phyloP scores from a whole-genome alignment of 2,113 vertebrate species.

The Procavia capensis region DNA sequence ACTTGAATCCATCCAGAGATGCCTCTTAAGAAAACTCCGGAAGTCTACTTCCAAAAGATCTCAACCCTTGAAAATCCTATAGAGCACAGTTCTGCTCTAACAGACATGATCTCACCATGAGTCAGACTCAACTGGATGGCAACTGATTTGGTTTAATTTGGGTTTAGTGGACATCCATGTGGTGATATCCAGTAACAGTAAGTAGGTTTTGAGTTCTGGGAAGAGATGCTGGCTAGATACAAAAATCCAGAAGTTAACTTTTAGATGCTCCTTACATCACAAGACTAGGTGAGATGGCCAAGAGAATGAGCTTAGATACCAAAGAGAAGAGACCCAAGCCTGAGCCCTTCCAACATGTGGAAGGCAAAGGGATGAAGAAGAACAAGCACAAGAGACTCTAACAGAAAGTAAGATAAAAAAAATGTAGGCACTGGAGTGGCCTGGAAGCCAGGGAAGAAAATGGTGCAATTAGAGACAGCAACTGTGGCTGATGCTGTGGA shows the following conservation, averaged over 20 bases:
- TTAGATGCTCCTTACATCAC: not conserved
- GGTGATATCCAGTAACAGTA: not conserved
- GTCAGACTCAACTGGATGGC: not conserved
- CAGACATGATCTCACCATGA: not conserved
- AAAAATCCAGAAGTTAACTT: not conserved
- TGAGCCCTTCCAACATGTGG: not conserved
- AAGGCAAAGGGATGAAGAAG: not conserved
- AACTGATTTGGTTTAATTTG: not conserved
- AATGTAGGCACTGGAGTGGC: not conserved
- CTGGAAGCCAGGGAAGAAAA: not conserved
- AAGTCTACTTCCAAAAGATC: not conserved
- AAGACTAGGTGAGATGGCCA: not conserved
- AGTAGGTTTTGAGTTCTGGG: not conserved
- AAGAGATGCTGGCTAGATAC: not conserved
- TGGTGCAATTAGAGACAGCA: not conserved
- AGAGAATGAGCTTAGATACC: not conserved
- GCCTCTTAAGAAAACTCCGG: not conserved
- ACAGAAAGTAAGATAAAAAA: not conserved
- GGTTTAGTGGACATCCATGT: accelerated
- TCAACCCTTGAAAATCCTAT: not conserved
- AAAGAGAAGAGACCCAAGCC: not conserved
- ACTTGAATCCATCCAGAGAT: not conserved
- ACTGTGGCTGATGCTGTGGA: accelerated
- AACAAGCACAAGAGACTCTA: not conserved
- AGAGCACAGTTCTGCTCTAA: not conserved